phyloP scores from a whole-genome alignment of 2,888 invertebrate species.

The Limnephilus marmoratus region DNA sequence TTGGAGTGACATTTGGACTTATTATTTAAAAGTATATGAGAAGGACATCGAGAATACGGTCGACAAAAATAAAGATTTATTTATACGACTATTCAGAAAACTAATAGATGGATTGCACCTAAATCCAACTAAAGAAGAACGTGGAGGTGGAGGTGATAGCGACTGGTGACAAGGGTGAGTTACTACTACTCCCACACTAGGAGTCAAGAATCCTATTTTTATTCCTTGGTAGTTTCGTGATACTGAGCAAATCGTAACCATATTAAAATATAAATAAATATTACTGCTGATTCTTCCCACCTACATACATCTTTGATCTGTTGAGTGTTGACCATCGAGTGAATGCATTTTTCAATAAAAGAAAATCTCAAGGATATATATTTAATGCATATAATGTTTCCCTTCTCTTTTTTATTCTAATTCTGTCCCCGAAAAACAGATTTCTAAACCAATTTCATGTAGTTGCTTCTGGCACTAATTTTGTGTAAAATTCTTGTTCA shows the following conservation, averaged over 20 bases:
- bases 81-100: background rate
- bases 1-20: background rate
- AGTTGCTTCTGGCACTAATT: too few species aligned
- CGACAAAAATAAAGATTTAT: background rate
- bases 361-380: background rate
- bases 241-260: background rate
- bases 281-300: background rate
- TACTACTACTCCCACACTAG: background rate
- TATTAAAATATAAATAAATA: background rate
- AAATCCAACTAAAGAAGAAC: background rate
- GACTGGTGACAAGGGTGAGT: background rate
- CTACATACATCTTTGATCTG: background rate
- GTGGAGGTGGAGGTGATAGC: background rate
- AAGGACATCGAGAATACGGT: background rate
- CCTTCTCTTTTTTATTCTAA: background rate
- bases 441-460: background rate
- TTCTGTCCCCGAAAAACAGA: background rate
- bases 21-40: background rate
- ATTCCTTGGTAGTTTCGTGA: background rate
- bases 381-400: background rate
- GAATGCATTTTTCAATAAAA: background rate
- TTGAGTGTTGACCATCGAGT: background rate
- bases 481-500: too few species aligned
- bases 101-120: background rate
- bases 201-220: background rate